A percentile compares a stretch with the other conserved stretches of the same genome.
phyloP scores from a whole-genome alignment of 1,140 invertebrate genomes.

The Drosophila sucinea region DNA sequence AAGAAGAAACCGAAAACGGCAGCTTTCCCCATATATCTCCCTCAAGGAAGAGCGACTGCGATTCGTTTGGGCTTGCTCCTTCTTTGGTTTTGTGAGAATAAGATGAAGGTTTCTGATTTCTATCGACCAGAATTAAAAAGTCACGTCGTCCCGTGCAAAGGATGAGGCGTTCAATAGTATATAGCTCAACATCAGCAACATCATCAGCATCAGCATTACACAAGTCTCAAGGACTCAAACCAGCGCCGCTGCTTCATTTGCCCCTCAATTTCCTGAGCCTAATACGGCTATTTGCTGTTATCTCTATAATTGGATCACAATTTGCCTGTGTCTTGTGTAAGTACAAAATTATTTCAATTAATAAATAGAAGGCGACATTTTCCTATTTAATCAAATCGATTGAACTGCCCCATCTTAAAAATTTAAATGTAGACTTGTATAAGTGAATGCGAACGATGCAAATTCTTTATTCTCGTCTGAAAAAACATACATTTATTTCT shows the following conservation, averaged over 20 bases:
- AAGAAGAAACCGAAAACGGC: background rate
- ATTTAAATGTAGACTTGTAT: background rate
- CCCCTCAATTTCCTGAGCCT: constrained; percentile 34
- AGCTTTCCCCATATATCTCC: background rate
- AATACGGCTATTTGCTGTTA: constrained; percentile 49
- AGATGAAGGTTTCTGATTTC: constrained; percentile 67
- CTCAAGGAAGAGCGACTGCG: constrained; percentile 1
- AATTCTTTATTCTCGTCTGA: too few species aligned
- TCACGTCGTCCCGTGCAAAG: constrained; percentile 74
- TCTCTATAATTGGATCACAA: constrained; percentile 54
- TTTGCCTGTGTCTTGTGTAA: constrained; percentile 47
- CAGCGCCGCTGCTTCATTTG: constrained; percentile 9
- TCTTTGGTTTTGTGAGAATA: constrained; percentile 30
- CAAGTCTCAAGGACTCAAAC: constrained; percentile 37
- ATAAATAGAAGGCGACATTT: background rate
- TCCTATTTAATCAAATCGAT: background rate
- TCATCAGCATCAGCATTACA: constrained; percentile 59
- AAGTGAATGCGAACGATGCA: too few species aligned
- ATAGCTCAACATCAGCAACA: constrained; percentile 48
- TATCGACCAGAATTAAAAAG: constrained; percentile 51
- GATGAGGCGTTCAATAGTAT: constrained; percentile 66
- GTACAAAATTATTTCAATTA: constrained; percentile 24
- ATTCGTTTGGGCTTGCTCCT: background rate
- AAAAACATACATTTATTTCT: too few species aligned
- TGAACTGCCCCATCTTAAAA: background rate